A percentile compares a stretch with the other conserved stretches of the same genome.
These are phyloP conservation scores for Periophthalmus modestus DNA, from an alignment of 2,113 vertebrate genomes.

Conservation along the genomic window DNA sequence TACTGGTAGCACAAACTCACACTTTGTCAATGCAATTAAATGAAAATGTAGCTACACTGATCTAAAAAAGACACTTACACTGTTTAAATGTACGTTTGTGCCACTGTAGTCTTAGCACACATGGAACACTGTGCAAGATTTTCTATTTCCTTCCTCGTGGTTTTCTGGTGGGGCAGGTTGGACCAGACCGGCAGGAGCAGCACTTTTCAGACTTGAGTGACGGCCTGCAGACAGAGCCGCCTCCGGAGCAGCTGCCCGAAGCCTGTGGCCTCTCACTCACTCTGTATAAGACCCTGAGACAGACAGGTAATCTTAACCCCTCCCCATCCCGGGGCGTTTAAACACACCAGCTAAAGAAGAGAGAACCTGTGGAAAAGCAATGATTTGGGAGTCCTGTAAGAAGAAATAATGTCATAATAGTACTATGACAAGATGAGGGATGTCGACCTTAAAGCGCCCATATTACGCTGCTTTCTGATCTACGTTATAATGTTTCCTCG, in stretches of 20 bases:
- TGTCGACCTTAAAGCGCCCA: too few species aligned
- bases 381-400: not conserved
- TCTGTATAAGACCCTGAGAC: slow-evolving; percentile 26
- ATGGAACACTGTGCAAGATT: not conserved
- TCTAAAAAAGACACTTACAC: too few species aligned
- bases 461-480: too few species aligned
- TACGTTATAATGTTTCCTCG: too few species aligned
- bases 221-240: slow-evolving; percentile 47
- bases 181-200: slow-evolving; percentile 63
- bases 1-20: too few species aligned
- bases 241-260: slow-evolving; percentile 29
- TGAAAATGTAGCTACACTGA: too few species aligned
- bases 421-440: too few species aligned
- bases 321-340: slow-evolving; percentile 37
- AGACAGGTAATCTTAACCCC: slow-evolving; percentile 43
- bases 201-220: slow-evolving; percentile 31
- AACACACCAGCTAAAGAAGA: slow-evolving; percentile 30
- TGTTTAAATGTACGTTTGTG: too few species aligned
- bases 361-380: slow-evolving; percentile 12
- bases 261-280: slow-evolving; percentile 45
- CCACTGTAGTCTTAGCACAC: too few species aligned
- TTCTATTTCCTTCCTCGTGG: not conserved
- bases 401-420: too few species aligned
- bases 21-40: too few species aligned
- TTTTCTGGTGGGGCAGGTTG: slow-evolving; percentile 58